These are phyloP conservation scores for Acarapis woodi DNA, from an alignment of 1,140 invertebrate species.

Conservation along the genomic window DNA sequence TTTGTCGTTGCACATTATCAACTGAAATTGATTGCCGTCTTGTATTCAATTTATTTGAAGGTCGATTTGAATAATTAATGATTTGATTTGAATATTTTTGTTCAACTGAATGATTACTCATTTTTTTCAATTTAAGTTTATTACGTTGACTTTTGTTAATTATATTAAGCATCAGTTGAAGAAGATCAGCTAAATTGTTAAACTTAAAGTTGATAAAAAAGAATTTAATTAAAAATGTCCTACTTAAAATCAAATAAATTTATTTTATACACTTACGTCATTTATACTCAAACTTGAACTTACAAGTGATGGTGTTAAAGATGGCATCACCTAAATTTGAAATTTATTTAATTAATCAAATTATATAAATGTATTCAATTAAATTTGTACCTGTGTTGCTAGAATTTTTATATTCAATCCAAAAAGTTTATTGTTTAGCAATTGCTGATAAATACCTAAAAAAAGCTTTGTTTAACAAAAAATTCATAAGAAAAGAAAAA, in stretches of 20 bases:
- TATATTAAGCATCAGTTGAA: slow-evolving; percentile 14
- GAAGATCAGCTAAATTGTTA: slow-evolving; percentile 12
- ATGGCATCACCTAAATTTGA: slow-evolving; percentile 67
- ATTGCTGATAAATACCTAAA: slow-evolving; percentile 59
- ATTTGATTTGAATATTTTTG: slow-evolving; percentile 1
- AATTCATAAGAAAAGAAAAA: background rate
- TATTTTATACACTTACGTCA: slow-evolving; percentile 22
- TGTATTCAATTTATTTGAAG: slow-evolving; percentile 13
- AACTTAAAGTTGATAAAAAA: slow-evolving; percentile 10
- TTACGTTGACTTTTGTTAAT: slow-evolving; percentile 15
- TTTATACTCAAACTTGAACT: slow-evolving; percentile 64
- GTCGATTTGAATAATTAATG: slow-evolving; percentile 13
- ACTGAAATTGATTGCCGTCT: slow-evolving; percentile 14
- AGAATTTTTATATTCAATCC: slow-evolving; percentile 66
- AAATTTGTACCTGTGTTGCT: slow-evolving; percentile 63
- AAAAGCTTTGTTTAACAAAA: background rate
- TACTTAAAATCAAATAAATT: background rate
- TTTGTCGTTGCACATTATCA: slow-evolving; percentile 13
- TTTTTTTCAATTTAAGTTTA: slow-evolving; percentile 14
- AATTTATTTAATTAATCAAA: too few species aligned
- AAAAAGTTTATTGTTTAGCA: slow-evolving; percentile 57
- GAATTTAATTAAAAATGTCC: background rate
- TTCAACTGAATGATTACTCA: slow-evolving; percentile 11
- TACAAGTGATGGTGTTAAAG: slow-evolving; percentile 63
- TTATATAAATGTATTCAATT: too few species aligned